These are phyloP conservation scores for Pseudopodoces humilis DNA, from an alignment of 2,113 vertebrate species.

Conservation along the genomic window DNA sequence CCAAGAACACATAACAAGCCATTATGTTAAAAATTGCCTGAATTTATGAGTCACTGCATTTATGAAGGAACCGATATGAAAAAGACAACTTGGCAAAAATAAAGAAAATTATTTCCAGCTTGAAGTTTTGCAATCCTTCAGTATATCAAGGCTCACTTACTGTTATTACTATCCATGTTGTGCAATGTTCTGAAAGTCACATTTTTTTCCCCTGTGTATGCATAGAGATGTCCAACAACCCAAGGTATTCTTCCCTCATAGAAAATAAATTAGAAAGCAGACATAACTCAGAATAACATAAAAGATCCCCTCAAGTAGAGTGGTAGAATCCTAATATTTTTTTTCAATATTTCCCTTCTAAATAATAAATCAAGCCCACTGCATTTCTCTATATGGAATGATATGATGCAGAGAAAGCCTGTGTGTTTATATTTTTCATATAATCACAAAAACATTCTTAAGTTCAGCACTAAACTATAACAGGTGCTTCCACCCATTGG, in stretches of 20 bases:
- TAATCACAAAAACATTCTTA: background rate
- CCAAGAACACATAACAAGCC: constrained; percentile 61
- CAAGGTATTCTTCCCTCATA: constrained; percentile 59
- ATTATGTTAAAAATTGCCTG: constrained; percentile 63
- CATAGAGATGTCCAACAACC: constrained; percentile 53
- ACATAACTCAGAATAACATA: constrained; percentile 31
- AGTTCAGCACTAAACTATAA: background rate
- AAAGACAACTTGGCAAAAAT: constrained; percentile 64
- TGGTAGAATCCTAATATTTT: constrained; percentile 52
- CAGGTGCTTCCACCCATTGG: background rate
- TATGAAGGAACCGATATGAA: constrained; percentile 60
- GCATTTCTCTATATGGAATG: background rate
- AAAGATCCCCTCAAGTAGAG: constrained; percentile 57
- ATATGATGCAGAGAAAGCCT: background rate
- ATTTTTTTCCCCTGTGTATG: constrained; percentile 59
- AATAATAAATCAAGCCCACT: constrained; percentile 63
- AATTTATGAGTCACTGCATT: constrained; percentile 64
- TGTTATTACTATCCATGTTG: constrained; percentile 67
- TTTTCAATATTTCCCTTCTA: constrained; percentile 61
- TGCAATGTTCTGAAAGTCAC: constrained; percentile 43
- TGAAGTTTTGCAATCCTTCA: constrained; percentile 48
- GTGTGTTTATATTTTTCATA: constrained; percentile 26
- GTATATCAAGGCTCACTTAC: constrained; percentile 55
- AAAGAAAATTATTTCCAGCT: constrained; percentile 36
- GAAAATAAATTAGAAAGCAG: constrained; percentile 58